Base-by-base conservation (phyloP, 2,797 vertebrate species). In the Fistularia tabacaria region DNA sequence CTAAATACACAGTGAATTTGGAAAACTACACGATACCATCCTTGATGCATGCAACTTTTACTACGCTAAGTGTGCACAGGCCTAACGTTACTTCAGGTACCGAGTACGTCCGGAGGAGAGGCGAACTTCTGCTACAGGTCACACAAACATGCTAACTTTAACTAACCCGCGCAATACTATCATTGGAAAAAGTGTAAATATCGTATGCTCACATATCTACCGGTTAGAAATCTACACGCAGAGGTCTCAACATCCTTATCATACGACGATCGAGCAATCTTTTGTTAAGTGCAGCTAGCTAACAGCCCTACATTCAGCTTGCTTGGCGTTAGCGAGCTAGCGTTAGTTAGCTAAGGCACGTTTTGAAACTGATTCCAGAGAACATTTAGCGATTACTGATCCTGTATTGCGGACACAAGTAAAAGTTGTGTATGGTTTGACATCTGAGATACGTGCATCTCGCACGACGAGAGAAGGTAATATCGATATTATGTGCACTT, bases 121-220 rank as follows among this genome's bases (percentile, higher is more conserved):
- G 62, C 76, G 38, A 88, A 89, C 85, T 88, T 88, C 82, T 81
- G 85, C 80, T 81, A 83, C 85, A 87, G 79, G 85, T 84, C 84
- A 83, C 66, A 47, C 67, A 77, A 66, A 69, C 65, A 74, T 37
- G 64, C 58, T 49, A 83, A 79, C 77, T 83, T 82, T 12, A 60
- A 1, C 51, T n/a, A 50, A 59, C 57, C 37, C 8, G 43, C 37
- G 7, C 40, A 14, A 64, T 74, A 76, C 61, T 59, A 50, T 5
- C 0, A 10, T 6, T 0, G 15, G 7, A 42, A 14, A 2, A 54
- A 51, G 8, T 3, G 8, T 13, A 4, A 37, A 9, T 6, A 7
- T 7, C 4, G 2, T 1, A 12, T 8, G 8, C 10, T 46, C 36
- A 49, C 3, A 12, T 11, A 51, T 37, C 25, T 25, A 25, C 25